Percentiles rank a stretch among this genome's conserved stretches.
phyloP scores from a whole-genome alignment of 2,797 vertebrate species.

The Alosa sapidissima region DNA sequence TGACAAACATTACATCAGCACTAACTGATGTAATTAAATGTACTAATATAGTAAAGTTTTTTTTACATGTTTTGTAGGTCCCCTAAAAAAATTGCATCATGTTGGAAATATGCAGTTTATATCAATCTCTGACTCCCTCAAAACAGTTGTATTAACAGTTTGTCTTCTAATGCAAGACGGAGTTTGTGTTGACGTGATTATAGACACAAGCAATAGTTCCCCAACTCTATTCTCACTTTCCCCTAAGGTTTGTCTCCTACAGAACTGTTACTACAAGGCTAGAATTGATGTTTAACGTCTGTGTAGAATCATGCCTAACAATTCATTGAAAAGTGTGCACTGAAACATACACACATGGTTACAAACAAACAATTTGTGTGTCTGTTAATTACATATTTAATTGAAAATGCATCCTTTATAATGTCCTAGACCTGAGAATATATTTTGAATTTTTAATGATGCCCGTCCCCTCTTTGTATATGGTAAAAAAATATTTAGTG shows the following conservation, averaged over 20 bases:
- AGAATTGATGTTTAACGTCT: not conserved
- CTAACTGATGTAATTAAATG: not conserved
- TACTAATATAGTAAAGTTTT: slow-evolving; percentile 2
- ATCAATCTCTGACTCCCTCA: not conserved
- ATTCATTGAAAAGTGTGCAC: not conserved
- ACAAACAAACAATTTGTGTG: not conserved
- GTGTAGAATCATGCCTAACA: not conserved
- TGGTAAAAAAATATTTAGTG: not conserved
- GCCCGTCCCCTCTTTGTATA: slow-evolving; percentile 1
- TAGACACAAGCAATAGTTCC: not conserved
- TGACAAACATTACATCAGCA: not conserved
- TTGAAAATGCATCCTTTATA: not conserved
- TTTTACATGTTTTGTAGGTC: slow-evolving; percentile 19
- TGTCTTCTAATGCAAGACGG: not conserved
- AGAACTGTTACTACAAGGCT: slow-evolving; percentile 18
- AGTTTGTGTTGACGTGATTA: not conserved
- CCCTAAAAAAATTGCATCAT: not conserved
- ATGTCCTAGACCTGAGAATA: not conserved
- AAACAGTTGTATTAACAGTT: not conserved
- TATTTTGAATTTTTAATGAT: slow-evolving; percentile 24
- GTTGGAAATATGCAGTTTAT: not conserved
- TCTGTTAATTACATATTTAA: not conserved
- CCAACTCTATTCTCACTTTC: not conserved
- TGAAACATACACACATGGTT: not conserved
- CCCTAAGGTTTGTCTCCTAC: not conserved